Conservation (phyloP, 1,140 invertebrate genomes). For the Catajapyx aquilonaris region DNA sequence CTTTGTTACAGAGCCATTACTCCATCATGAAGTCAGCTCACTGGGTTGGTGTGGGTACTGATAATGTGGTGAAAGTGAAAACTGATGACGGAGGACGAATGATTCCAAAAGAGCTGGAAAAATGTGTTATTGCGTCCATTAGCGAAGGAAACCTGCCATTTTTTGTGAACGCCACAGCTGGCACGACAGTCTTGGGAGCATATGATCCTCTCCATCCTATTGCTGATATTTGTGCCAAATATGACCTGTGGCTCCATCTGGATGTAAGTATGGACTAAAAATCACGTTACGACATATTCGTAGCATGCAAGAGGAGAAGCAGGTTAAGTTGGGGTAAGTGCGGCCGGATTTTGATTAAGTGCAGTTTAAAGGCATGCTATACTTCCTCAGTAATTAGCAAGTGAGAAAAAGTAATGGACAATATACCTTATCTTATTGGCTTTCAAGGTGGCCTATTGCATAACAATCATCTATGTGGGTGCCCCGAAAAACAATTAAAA, state of each 20-base stretch:
- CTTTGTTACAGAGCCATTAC: slow-evolving; percentile 46
- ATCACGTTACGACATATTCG: too few relatives aligned
- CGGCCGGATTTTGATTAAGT: too few relatives aligned
- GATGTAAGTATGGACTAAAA: slow-evolving; percentile 34
- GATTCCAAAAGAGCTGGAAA: slow-evolving; percentile 30
- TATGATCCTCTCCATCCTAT: slow-evolving; percentile 59
- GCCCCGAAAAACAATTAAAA: too few relatives aligned
- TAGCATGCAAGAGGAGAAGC: too few relatives aligned
- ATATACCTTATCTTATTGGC: too few relatives aligned
- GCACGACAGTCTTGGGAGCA: slow-evolving; percentile 57
- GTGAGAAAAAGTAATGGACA: too few relatives aligned
- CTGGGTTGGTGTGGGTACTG: slow-evolving; percentile 59
- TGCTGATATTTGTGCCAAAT: slow-evolving; percentile 36
- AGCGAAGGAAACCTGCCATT: slow-evolving; percentile 30
- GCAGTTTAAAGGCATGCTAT: too few relatives aligned
- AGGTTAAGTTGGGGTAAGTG: too few relatives aligned
- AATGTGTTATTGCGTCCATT: slow-evolving; percentile 25
- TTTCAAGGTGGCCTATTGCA: too few relatives aligned
- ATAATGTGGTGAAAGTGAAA: slow-evolving; percentile 43
- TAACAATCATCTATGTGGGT: too few relatives aligned
- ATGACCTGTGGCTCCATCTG: slow-evolving; percentile 63
- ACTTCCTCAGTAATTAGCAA: too few relatives aligned
- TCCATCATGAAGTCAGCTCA: slow-evolving; percentile 58
- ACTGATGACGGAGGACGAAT: slow-evolving; percentile 44
- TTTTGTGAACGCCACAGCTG: slow-evolving; percentile 49